Base-by-base conservation (phyloP, 1,140 invertebrate species). In the Xylocopa sonorina region DNA sequence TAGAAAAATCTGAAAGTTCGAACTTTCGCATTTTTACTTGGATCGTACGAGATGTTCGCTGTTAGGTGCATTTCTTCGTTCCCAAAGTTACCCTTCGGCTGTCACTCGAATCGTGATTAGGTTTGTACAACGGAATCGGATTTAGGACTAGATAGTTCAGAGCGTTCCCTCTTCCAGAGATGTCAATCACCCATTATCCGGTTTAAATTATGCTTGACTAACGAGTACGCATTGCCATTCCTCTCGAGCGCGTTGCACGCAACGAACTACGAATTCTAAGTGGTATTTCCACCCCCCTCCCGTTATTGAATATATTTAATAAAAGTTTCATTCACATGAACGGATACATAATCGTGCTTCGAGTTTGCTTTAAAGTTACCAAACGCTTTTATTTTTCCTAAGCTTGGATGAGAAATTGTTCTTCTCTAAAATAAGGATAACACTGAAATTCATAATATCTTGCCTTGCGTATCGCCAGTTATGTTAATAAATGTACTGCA, bases 191-290 rank as follows among this genome's bases (percentile, higher is more conserved):
- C 51, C 38, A 58, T 32, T 57, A 46, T 58, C 38, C 53, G 43
- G 53, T 58, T 58, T 72, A 58, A 72, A 72, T 58, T 58, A 72
- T 58, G 68, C 53, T 43, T 32, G 53, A 72, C 53, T 58, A 55
- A 58, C 38, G 68, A 58, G 38, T 32, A 72, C 58, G 27, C 24
- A 72, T 58, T 43, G 21, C 24, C 27, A 29, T 14, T n/a, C 2
- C 38, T 27, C 21, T 38, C 34, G 27, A 32, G 9, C 27, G 16
- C 5, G 10, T 32, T 46, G 7, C 38, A 46, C n/a, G 18, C 21
- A n/a, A 57, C 27, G 14, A 58, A 32, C 32, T 3, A 34, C 64
- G 50, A 38, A 16, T 34, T 27, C 51, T 9, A 5, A 53, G 12
- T 4, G 3, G 18, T 41, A 64, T 64, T 64, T 64, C 62, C 38